A percentile compares a stretch with the other conserved stretches of the same genome.
Evolutionary conservation across 2,113 vertebrate species (phyloP).

Genomic region (Datnioides undecimradiatus): DNA sequence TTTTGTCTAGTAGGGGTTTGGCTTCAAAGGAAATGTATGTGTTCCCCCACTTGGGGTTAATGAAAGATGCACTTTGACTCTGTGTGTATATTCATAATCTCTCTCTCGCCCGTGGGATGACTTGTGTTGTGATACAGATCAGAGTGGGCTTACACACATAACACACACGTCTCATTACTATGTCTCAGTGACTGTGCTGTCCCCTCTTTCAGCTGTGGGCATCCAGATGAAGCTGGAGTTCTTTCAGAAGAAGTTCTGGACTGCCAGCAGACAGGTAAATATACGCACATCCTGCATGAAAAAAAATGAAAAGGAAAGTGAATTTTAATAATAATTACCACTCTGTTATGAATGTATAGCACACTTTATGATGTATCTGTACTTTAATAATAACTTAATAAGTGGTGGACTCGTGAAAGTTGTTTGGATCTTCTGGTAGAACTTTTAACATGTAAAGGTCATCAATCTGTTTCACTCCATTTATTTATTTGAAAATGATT

Average conservation of each 20-base stretch:
- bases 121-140: conserved; percentile 14
- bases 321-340: neutral
- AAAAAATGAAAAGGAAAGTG: neutral
- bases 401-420: neutral
- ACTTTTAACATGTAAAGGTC: neutral
- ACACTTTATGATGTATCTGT: neutral
- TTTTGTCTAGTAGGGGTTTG: conserved; percentile 13
- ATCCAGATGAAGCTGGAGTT: conserved; percentile 99
- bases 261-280: conserved; percentile 96
- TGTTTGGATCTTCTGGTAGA: neutral
- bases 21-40: neutral
- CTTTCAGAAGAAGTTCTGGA: conserved; percentile 99
- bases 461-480: neutral
- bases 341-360: neutral
- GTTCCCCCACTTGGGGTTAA: neutral
- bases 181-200: conserved; percentile 61
- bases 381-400: neutral
- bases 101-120: neutral
- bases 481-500: neutral
- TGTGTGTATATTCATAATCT: neutral
- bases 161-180: conserved; percentile 1
- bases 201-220: conserved; percentile 92
- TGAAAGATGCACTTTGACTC: conserved; percentile 21
- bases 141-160: neutral
- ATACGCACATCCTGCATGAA: conserved; percentile 1